Evolutionary conservation across 2,797 vertebrate species (phyloP).

Genomic region (Muscicapa striata): DNA sequence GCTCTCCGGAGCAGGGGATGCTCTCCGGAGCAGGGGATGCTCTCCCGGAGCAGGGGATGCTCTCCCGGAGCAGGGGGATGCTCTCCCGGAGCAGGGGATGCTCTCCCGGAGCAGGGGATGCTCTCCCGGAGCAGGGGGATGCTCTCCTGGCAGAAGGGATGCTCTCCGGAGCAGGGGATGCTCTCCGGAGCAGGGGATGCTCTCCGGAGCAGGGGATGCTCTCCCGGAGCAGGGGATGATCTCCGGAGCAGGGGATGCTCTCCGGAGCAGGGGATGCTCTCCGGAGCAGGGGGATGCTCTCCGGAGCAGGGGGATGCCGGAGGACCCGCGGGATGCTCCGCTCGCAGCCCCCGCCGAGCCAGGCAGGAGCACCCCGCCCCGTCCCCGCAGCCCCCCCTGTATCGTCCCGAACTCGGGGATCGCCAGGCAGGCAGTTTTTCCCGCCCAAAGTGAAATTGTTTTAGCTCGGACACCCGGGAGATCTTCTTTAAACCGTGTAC

Average conservation of each 20-base stretch:
- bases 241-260: background rate
- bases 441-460: background rate
- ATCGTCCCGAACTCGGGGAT: background rate
- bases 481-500: background rate
- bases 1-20: too few relatives aligned
- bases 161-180: background rate
- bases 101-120: too few relatives aligned
- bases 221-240: too few relatives aligned
- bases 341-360: background rate
- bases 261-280: too few relatives aligned
- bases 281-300: too few relatives aligned
- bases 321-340: background rate
- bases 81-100: background rate
- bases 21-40: background rate
- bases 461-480: background rate
- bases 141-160: background rate
- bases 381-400: background rate
- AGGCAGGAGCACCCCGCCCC: background rate
- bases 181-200: background rate
- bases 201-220: background rate
- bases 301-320: background rate
- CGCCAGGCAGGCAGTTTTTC: accelerated
- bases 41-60: background rate
- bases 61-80: too few relatives aligned
- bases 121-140: too few relatives aligned